Percentiles rank a stretch among this genome's conserved stretches.
These are phyloP conservation scores for Eristalis tenax DNA, from an alignment of 2,888 invertebrate species.

Conservation along the genomic window DNA sequence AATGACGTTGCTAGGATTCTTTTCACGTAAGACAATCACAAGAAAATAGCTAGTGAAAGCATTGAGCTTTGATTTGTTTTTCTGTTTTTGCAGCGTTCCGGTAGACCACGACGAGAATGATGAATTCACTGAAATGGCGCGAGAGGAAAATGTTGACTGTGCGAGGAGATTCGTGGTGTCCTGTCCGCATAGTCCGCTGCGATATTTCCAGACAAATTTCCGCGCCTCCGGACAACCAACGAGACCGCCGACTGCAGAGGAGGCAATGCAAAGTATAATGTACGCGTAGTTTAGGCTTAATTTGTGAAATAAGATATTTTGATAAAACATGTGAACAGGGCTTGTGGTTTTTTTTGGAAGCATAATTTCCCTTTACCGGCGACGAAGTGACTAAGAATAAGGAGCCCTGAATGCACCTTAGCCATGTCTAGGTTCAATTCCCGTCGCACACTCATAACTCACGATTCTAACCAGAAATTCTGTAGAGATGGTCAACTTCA, in stretches of 20 bases:
- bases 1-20: slow-evolving; percentile 56
- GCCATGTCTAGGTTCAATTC: too few relatives aligned
- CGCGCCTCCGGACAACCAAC: neutral
- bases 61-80: neutral
- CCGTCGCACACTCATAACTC: too few relatives aligned
- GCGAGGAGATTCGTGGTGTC: slow-evolving; percentile 50
- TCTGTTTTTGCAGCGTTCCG: slow-evolving; percentile 32
- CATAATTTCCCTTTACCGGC: neutral
- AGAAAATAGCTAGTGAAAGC: neutral
- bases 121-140: slow-evolving; percentile 56
- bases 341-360: neutral
- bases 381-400: too few relatives aligned
- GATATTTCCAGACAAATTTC: slow-evolving; percentile 44
- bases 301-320: neutral
- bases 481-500: too few relatives aligned
- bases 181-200: slow-evolving; percentile 58
- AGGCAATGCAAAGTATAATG: slow-evolving; percentile 18
- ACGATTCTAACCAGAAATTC: too few relatives aligned
- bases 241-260: slow-evolving; percentile 18
- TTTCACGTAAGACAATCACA: slow-evolving; percentile 37
- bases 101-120: slow-evolving; percentile 50
- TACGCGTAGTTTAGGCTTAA: slow-evolving; percentile 18
- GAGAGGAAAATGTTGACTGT: slow-evolving; percentile 53
- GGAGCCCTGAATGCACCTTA: too few relatives aligned
- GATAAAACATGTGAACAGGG: neutral